A percentile compares a stretch with the other conserved stretches of the same genome.
phyloP scores from a whole-genome alignment of 2,113 vertebrate species.

The Sceloporus undulatus region DNA sequence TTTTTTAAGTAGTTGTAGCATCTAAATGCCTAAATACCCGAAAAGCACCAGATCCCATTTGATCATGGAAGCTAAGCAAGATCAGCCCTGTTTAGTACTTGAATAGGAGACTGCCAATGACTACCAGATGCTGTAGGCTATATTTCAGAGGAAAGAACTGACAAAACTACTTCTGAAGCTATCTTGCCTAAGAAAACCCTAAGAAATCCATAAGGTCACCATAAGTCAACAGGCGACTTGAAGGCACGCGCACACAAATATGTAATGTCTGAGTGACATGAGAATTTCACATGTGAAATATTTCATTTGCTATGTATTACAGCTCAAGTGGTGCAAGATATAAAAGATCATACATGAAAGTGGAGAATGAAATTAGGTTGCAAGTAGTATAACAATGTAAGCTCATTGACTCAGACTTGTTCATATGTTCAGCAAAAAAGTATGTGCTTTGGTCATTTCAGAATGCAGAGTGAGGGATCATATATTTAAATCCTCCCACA shows the following conservation, averaged over 20 bases:
- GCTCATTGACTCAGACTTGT: background rate
- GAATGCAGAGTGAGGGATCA: background rate
- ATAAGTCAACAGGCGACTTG: too few relatives aligned
- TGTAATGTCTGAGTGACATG: background rate
- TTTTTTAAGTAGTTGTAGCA: background rate
- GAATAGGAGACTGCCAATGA: too few relatives aligned
- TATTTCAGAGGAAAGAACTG: too few relatives aligned
- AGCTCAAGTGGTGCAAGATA: conserved; percentile 13
- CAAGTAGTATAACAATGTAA: background rate
- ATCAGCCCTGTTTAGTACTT: too few relatives aligned
- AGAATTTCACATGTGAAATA: background rate
- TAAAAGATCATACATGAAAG: background rate
- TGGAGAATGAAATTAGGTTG: background rate
- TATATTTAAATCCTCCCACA: background rate
- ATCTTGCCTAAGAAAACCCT: too few relatives aligned
- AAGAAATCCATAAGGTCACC: too few relatives aligned
- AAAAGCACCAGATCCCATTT: too few relatives aligned
- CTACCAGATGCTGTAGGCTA: too few relatives aligned
- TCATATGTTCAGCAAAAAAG: background rate
- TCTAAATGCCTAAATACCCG: too few relatives aligned
- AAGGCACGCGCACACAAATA: background rate
- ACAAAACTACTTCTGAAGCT: too few relatives aligned
- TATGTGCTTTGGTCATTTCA: background rate
- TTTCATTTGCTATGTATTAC: background rate
- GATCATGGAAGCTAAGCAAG: too few relatives aligned